Percentiles rank a stretch among this genome's conserved stretches.
Conservation (phyloP, 2,888 invertebrate genomes). For the Spodoptera exigua region DNA sequence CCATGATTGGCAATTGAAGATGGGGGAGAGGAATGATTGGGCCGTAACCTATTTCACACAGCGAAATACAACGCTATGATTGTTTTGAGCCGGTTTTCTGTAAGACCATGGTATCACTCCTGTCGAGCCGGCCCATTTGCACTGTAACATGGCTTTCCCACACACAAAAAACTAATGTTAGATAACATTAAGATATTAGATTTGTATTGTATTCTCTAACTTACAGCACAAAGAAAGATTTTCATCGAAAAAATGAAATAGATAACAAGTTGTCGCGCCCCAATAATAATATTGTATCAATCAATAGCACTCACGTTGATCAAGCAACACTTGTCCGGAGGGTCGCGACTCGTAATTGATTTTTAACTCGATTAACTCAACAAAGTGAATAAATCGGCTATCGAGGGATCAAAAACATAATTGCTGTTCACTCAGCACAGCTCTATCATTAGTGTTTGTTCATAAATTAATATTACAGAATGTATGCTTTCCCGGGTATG, state of each 20-base stretch:
- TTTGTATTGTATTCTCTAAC: neutral
- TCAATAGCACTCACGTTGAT: constrained; percentile 31
- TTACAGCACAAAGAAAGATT: neutral
- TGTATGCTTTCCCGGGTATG: too few species aligned
- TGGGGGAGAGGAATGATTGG: too few species aligned
- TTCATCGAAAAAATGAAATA: constrained; percentile 32
- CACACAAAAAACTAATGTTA: too few species aligned
- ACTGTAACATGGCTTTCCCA: too few species aligned
- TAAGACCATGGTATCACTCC: too few species aligned
- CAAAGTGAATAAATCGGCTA: constrained; percentile 33
- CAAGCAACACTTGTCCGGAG: constrained; percentile 28
- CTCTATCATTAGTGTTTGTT: constrained; percentile 2
- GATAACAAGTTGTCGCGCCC: neutral
- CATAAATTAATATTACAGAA: constrained; percentile 5
- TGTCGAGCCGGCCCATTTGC: too few species aligned
- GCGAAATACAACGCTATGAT: too few species aligned
- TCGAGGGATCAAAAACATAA: constrained; percentile 16
- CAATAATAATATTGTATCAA: constrained; percentile 29
- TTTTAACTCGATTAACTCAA: constrained; percentile 50
- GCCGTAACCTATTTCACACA: too few species aligned
- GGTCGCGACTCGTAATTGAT: constrained; percentile 29
- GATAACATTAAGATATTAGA: too few species aligned
- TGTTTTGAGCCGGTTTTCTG: too few species aligned
- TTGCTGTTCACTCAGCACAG: constrained; percentile 16
- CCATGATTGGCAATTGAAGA: too few species aligned